Conservation (phyloP, 2,113 vertebrate genomes). For the Boulengeromyrus knoepffleri region DNA sequence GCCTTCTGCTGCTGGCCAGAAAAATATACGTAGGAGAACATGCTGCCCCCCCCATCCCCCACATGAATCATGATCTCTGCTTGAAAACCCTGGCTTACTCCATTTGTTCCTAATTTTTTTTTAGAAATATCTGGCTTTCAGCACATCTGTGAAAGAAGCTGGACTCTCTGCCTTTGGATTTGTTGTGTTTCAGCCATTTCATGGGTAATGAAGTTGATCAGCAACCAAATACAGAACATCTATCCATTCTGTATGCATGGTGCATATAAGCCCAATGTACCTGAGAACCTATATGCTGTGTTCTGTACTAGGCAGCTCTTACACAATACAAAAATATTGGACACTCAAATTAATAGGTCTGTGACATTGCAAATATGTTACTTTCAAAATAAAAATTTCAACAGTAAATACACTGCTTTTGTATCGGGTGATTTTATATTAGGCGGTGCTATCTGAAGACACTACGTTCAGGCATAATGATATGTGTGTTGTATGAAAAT, state of each 20-base stretch:
- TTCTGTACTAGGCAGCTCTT: not conserved
- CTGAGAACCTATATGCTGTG: not conserved
- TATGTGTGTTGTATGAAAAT: not conserved
- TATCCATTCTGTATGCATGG: not conserved
- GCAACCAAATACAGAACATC: not conserved
- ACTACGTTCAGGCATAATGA: not conserved
- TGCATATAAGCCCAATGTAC: not conserved
- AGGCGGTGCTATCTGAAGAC: not conserved
- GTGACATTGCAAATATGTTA: no score
- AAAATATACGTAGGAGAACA: not conserved
- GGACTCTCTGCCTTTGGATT: not conserved
- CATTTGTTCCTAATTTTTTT: not conserved
- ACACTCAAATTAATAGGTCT: not conserved
- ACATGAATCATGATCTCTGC: not conserved
- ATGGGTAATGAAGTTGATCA: not conserved
- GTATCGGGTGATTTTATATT: not conserved
- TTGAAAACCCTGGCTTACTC: not conserved
- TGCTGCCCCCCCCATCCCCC: not conserved
- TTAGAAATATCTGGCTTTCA: not conserved
- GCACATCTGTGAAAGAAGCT: not conserved
- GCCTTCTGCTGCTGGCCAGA: not conserved
- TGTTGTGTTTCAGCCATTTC: not conserved
- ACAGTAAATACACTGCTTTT: not conserved
- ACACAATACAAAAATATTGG: not conserved
- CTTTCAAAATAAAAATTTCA: no score